phyloP scores from a whole-genome alignment of 2,113 vertebrate genomes.

The Prinia subflava region DNA sequence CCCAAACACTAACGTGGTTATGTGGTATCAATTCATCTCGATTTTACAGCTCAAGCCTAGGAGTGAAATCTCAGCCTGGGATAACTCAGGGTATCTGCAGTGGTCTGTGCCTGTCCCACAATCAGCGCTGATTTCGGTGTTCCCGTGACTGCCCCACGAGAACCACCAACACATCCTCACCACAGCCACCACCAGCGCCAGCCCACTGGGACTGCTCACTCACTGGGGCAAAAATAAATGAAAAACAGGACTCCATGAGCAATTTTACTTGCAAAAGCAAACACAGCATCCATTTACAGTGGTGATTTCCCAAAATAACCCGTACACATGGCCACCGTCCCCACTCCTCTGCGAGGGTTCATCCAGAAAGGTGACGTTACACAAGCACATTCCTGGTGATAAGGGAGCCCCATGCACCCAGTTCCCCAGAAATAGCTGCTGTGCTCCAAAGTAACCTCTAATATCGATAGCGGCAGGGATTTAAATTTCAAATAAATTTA shows the following conservation, averaged over 20 bases:
- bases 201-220: not conserved
- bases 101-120: not conserved
- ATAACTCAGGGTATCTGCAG: not conserved
- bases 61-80: not conserved
- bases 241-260: not conserved
- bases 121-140: fast-evolving
- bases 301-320: not conserved
- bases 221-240: not conserved
- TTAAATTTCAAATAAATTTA: not conserved
- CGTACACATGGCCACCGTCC: not conserved
- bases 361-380: not conserved
- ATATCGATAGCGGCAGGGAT: not conserved
- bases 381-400: not conserved
- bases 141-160: fast-evolving
- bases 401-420: not conserved
- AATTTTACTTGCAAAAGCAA: not conserved
- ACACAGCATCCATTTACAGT: not conserved
- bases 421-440: not conserved
- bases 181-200: not conserved
- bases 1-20: not conserved
- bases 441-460: not conserved
- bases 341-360: not conserved
- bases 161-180: not conserved
- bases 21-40: fast-evolving
- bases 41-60: not conserved